phyloP scores from a whole-genome alignment of 1,140 invertebrate species.

The Leptinotarsa defecta region DNA sequence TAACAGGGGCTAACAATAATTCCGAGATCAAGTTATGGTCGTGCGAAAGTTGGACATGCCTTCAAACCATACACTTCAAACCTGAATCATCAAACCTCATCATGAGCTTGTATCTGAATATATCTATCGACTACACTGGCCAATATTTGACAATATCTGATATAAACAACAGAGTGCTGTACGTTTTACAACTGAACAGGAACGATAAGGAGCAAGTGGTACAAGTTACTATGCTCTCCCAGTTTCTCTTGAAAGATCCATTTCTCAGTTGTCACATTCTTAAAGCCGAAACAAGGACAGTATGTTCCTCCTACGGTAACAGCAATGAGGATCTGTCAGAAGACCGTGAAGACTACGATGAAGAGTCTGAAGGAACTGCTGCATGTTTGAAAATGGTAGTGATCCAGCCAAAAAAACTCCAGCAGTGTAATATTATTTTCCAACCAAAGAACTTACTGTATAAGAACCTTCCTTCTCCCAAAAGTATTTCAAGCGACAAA shows the following conservation, averaged over 20 bases:
- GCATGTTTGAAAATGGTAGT: constrained; percentile 72
- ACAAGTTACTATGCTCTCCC: constrained; percentile 71
- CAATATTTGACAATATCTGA: constrained; percentile 85
- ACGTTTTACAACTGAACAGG: constrained; percentile 76
- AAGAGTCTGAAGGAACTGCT: constrained; percentile 39
- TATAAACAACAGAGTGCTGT: constrained; percentile 75
- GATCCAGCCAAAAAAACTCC: constrained; percentile 86
- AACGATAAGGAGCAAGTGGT: constrained; percentile 60
- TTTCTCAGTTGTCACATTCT: constrained; percentile 86
- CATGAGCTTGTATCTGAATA: constrained; percentile 64
- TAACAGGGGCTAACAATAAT: constrained; percentile 89
- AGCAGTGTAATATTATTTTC: constrained; percentile 83
- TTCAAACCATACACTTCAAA: constrained; percentile 82
- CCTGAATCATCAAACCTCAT: constrained; percentile 57
- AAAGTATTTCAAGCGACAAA: constrained; percentile 12
- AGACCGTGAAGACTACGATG: constrained; percentile 47
- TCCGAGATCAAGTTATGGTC: constrained; percentile 92
- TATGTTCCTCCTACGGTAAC: constrained; percentile 46
- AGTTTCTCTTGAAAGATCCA: constrained; percentile 81
- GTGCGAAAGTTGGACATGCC: constrained; percentile 89
- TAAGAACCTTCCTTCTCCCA: constrained; percentile 30
- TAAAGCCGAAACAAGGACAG: constrained; percentile 66
- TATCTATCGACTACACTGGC: constrained; percentile 79
- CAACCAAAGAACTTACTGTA: constrained; percentile 58
- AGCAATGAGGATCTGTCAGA: constrained; percentile 55